phyloP scores from a whole-genome alignment of 2,888 invertebrate species.

The Caenorhabditis sinica region DNA sequence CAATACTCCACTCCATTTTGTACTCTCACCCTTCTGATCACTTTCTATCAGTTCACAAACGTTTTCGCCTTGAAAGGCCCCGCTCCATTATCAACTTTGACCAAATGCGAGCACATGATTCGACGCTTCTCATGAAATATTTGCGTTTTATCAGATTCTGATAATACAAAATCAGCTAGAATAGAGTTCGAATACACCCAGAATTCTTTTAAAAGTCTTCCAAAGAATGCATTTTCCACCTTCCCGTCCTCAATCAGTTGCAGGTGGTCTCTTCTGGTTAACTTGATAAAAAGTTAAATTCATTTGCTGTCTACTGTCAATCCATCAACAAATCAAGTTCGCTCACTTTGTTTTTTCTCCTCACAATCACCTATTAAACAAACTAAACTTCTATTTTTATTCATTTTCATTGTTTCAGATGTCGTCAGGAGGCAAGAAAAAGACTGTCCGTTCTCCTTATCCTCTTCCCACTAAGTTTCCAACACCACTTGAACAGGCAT shows the following conservation, averaged over 20 bases:
- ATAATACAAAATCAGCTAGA: conserved; percentile 21
- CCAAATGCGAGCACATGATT: conserved; percentile 24
- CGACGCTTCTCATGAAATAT: background rate
- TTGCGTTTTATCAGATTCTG: conserved; percentile 7
- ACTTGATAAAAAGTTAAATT: conserved; percentile 34
- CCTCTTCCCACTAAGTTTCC: conserved; percentile 66
- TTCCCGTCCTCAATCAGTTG: conserved; percentile 1
- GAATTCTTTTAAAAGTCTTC: background rate
- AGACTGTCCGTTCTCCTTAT: conserved; percentile 63
- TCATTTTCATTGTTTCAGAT: conserved; percentile 35
- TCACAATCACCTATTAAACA: background rate
- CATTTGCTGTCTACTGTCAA: background rate
- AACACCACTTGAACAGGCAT: conserved; percentile 53
- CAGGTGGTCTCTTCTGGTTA: conserved; percentile 7
- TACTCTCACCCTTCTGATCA: conserved; percentile 33
- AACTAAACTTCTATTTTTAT: conserved; percentile 5
- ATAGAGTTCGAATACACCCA: conserved; percentile 15
- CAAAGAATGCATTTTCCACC: background rate
- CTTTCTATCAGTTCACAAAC: conserved; percentile 21
- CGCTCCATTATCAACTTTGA: conserved; percentile 25
- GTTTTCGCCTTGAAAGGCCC: conserved; percentile 16
- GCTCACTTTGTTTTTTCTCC: conserved; percentile 16
- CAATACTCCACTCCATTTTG: conserved; percentile 34
- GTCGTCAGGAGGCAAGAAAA: conserved; percentile 27
- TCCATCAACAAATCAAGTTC: conserved; percentile 34